Percentiles rank a stretch among this genome's conserved stretches.
Evolutionary conservation across 2,888 invertebrate genomes (phyloP).

Genomic region (Linyphia triangularis): DNA sequence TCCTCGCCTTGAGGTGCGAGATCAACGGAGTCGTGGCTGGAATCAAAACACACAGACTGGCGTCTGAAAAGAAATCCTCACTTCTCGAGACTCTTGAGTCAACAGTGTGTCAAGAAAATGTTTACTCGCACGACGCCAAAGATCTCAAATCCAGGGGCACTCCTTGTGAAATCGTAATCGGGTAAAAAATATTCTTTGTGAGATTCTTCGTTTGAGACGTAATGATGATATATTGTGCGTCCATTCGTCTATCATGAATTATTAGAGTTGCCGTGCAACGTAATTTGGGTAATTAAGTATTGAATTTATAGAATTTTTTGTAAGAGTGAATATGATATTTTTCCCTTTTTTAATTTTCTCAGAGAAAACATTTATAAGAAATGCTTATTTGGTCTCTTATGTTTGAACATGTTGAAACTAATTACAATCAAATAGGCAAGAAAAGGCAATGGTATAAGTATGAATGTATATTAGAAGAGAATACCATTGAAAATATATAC

Average conservation of each 20-base stretch:
- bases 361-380: too few relatives aligned
- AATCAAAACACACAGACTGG: constrained; percentile 21
- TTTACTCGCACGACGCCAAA: constrained; percentile 56
- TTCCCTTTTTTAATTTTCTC: too few relatives aligned
- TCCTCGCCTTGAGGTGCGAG: constrained; percentile 38
- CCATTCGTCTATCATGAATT: neutral
- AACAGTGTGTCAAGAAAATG: constrained; percentile 23
- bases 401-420: too few relatives aligned
- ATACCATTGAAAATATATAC: too few relatives aligned
- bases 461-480: too few relatives aligned
- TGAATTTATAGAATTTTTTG: too few relatives aligned
- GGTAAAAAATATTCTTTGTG: neutral
- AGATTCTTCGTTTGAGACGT: constrained; percentile 1
- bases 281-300: neutral
- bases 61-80: constrained; percentile 28
- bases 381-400: too few relatives aligned
- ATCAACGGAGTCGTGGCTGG: neutral
- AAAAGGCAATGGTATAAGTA: too few relatives aligned
- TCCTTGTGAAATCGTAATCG: constrained; percentile 7
- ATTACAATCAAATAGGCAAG: too few relatives aligned
- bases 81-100: constrained; percentile 33
- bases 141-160: constrained; percentile 59
- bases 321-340: too few relatives aligned
- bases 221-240: constrained; percentile 33
- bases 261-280: neutral